These are phyloP conservation scores for Cuniculus paca DNA, from an alignment of 2,797 vertebrate genomes.

Conservation along the genomic window DNA sequence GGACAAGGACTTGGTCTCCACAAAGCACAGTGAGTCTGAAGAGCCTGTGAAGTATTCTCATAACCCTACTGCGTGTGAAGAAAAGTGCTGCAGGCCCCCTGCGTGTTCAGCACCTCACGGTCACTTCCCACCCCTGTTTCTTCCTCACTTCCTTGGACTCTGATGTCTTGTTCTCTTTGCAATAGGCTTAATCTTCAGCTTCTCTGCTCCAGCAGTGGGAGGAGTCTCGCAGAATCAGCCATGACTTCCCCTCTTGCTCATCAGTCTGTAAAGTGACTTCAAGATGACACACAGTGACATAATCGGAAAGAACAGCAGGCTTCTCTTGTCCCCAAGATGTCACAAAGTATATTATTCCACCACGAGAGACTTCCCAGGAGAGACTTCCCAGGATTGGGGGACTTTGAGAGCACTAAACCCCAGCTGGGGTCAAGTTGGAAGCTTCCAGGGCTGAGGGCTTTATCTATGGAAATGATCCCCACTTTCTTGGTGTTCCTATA, in stretches of 20 bases:
- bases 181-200: conserved; percentile 70
- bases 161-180: conserved; percentile 3
- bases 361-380: conserved; percentile 57
- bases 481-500: conserved; percentile 73
- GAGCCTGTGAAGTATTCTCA: not conserved
- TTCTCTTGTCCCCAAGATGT: conserved; percentile 66
- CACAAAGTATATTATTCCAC: conserved; percentile 66
- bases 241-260: not conserved
- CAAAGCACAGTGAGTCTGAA: not conserved
- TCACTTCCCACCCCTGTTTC: not conserved
- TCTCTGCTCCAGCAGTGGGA: not conserved
- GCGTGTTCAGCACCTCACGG: not conserved
- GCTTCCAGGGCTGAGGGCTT: conserved; percentile 62
- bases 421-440: conserved; percentile 45
- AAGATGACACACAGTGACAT: not conserved
- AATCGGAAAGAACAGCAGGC: not conserved
- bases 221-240: not conserved
- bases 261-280: not conserved
- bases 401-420: conserved; percentile 61
- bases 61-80: not conserved
- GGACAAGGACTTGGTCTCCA: not conserved
- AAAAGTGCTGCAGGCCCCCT: not conserved
- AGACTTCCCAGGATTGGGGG: not conserved
- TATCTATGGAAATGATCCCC: conserved; percentile 57
- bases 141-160: not conserved